Evolutionary conservation across 2,797 vertebrate species (phyloP).

Genomic region (Discoglossus pictus): DNA sequence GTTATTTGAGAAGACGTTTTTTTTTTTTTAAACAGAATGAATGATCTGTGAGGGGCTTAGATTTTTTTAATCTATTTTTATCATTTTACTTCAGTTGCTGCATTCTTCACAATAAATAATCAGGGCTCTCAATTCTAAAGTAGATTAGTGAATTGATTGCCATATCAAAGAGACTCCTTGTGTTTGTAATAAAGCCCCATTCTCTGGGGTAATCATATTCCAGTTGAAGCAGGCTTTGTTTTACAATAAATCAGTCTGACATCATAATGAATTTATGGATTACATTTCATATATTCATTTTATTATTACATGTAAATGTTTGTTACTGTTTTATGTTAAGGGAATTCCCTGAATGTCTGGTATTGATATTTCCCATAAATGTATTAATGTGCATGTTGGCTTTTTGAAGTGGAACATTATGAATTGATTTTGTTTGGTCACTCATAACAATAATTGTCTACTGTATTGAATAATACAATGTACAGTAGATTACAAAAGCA

Average conservation of each 20-base stretch:
- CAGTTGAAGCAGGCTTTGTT: slow-evolving; percentile 1
- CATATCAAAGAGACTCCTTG: not conserved
- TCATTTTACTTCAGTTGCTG: too few relatives aligned
- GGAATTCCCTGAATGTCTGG: slow-evolving; percentile 2
- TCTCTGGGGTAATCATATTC: slow-evolving; percentile 3
- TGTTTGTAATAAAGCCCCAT: not conserved
- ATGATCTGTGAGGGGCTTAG: too few relatives aligned
- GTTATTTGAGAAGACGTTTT: too few relatives aligned
- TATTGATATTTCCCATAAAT: slow-evolving; percentile 35
- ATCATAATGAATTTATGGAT: slow-evolving; percentile 27
- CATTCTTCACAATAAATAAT: too few relatives aligned
- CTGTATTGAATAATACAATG: slow-evolving; percentile 16
- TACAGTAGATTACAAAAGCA: not conserved
- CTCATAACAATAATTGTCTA: slow-evolving; percentile 20
- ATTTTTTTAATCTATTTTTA: too few relatives aligned
- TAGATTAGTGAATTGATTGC: slow-evolving; percentile 8
- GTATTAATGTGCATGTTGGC: slow-evolving; percentile 36
- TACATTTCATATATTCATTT: slow-evolving; percentile 5
- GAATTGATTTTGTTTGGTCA: slow-evolving; percentile 38
- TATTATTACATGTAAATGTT: slow-evolving; percentile 32
- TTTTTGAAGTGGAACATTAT: slow-evolving; percentile 12
- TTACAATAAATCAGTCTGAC: slow-evolving; percentile 28
- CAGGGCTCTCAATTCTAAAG: too few relatives aligned
- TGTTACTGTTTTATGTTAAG: not conserved
- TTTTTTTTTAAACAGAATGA: too few relatives aligned